Base-by-base conservation (phyloP, 2,797 vertebrate species). In the Lagodon rhomboides region DNA sequence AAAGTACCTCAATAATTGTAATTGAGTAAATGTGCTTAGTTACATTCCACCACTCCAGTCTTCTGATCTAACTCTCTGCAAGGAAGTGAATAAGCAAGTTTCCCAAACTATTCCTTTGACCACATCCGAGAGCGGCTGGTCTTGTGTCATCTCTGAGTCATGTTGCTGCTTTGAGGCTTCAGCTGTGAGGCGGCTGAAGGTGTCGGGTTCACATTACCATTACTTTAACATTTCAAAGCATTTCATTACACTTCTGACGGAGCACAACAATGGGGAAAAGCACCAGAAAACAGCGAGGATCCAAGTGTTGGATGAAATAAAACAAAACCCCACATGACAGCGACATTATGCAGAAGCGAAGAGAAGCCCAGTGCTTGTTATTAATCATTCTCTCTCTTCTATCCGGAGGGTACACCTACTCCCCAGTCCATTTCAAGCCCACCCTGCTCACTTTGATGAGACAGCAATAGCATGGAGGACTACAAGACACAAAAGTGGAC, bases 171-270 rank as follows among this genome's bases (percentile, higher is more conserved):
- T 68, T 30, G 15, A 22, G n/a, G 51, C 34, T 56, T 67, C 53
- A 18, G n/a, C 27, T 27, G 58, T 73, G 49, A 46, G 49, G 62
- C 44, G 43, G 44, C 64, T 59, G 55, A 51, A 73, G 70, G 60
- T 17, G 16, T 43, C 23, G 44, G 53, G 16, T 68, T 50, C 22
- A 20, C 8, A 72, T 69, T 67, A 64, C 67, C 59, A 55, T 75
- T n/a, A 34, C 49, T 75, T 85, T 73, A 51, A 68, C 61, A 70
- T 80, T 74, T 80, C 67, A 73, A 68, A 75, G 75, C 12, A 23
- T 44, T 23, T 56, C 43, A 68, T 46, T 47, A 25, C 13, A 61
- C 30, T 23, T 46, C 13, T 55, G 69, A 68, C 51, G 54, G 30
- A 61, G 38, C 47, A 18, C 47, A 49, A 53, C 53, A 61, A 30